Percentiles rank a stretch among this genome's conserved stretches.
These are phyloP conservation scores for Macrotis lagotis DNA, from an alignment of 2,113 vertebrate species.

Conservation along the genomic window DNA sequence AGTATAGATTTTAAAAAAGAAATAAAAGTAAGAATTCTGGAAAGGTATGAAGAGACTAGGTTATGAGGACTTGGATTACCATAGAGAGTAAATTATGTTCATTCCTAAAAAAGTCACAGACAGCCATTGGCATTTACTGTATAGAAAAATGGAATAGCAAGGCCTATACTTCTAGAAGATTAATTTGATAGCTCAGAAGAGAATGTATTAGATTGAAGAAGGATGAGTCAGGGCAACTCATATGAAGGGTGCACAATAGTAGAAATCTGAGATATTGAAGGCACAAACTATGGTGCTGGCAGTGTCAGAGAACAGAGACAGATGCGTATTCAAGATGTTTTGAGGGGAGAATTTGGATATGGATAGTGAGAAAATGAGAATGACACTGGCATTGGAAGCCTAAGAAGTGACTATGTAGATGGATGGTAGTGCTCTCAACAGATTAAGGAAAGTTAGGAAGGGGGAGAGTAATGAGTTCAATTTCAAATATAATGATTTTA, in stretches of 20 bases:
- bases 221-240: background rate
- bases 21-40: background rate
- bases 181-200: background rate
- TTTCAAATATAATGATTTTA: background rate
- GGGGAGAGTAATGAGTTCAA: background rate
- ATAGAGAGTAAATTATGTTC: background rate
- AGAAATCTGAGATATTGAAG: background rate
- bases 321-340: background rate
- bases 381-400: background rate
- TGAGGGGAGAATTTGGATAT: background rate
- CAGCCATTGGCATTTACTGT: background rate
- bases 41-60: background rate
- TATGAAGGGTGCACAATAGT: background rate
- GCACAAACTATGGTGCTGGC: background rate
- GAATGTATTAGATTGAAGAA: background rate
- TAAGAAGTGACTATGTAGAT: background rate
- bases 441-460: background rate
- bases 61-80: background rate
- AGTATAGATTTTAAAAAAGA: background rate
- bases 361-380: background rate
- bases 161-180: background rate
- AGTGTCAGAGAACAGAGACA: background rate
- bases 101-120: background rate
- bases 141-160: background rate
- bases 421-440: background rate